A percentile compares a stretch with the other conserved stretches of the same genome.
Conservation (phyloP, 2,797 vertebrate genomes). For the Pseudochromis fuscus region DNA sequence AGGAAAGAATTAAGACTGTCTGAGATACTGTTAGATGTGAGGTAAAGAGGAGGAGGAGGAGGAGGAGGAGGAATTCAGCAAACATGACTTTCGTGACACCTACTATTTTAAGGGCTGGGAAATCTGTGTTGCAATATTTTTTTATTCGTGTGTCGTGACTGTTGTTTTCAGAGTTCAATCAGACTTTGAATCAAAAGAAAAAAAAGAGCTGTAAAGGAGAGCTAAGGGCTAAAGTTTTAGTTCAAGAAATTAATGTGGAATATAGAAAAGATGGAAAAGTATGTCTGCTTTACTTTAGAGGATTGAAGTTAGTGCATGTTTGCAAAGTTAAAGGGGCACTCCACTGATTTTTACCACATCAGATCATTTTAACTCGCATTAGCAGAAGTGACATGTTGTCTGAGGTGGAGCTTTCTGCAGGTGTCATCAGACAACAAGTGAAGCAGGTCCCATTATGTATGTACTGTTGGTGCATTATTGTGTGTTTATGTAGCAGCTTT, state of each 20-base stretch:
- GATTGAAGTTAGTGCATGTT: background rate
- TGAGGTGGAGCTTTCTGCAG: background rate
- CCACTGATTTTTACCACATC: background rate
- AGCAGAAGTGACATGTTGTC: background rate
- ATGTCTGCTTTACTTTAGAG: background rate
- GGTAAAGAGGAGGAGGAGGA: too few relatives aligned
- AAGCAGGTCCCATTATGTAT: too few relatives aligned
- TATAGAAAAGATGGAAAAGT: background rate
- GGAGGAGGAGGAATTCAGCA: slow-evolving; percentile 18
- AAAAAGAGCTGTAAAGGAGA: background rate
- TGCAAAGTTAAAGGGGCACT: slow-evolving; percentile 5
- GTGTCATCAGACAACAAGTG: background rate
- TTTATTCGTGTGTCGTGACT: slow-evolving; percentile 29
- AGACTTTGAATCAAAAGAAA: background rate
- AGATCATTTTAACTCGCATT: background rate
- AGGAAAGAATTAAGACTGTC: slow-evolving; percentile 24
- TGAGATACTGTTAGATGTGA: slow-evolving; percentile 19
- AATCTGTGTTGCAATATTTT: slow-evolving; percentile 61
- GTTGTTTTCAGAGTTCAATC: slow-evolving; percentile 18
- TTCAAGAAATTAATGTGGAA: background rate
- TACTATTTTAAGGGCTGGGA: slow-evolving; percentile 70
- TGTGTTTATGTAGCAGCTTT: too few relatives aligned
- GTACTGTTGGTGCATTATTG: too few relatives aligned
- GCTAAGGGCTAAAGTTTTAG: slow-evolving; percentile 63
- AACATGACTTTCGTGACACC: slow-evolving; percentile 24